phyloP scores from a whole-genome alignment of 2,888 invertebrate genomes.

The Charanyca ferruginea region DNA sequence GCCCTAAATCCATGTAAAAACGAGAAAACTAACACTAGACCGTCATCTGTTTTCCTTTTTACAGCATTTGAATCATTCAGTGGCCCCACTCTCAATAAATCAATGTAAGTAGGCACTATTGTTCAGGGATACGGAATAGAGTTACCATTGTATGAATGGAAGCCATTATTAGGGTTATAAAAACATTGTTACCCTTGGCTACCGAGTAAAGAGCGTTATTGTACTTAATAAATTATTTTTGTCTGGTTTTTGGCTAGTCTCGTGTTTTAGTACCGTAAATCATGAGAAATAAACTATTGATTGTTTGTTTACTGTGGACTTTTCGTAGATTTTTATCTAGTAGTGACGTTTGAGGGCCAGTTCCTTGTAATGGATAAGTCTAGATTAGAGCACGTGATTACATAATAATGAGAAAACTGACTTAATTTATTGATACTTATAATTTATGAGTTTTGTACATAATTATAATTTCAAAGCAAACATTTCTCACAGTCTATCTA shows the following conservation, averaged over 20 bases:
- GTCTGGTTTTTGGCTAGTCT: slow-evolving; percentile 17
- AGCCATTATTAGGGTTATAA: slow-evolving; percentile 56
- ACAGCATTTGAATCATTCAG: slow-evolving; percentile 57
- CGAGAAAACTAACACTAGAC: slow-evolving; percentile 39
- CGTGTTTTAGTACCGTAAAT: slow-evolving; percentile 31
- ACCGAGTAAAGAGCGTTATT: slow-evolving; percentile 22
- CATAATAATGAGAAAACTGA: neutral
- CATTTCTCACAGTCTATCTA: neutral
- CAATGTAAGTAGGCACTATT: slow-evolving; percentile 47
- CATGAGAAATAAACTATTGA: slow-evolving; percentile 22
- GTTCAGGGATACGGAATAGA: slow-evolving; percentile 36
- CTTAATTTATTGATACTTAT: neutral
- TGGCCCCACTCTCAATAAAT: slow-evolving; percentile 46
- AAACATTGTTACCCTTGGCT: slow-evolving; percentile 41
- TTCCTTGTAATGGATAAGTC: slow-evolving; percentile 8
- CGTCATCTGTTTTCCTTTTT: slow-evolving; percentile 50
- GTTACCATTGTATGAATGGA: slow-evolving; percentile 49
- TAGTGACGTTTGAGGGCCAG: slow-evolving; percentile 1
- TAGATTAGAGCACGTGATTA: slow-evolving; percentile 8
- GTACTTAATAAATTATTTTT: slow-evolving; percentile 21
- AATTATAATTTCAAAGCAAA: neutral
- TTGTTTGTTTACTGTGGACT: slow-evolving; percentile 5
- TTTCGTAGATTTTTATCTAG: slow-evolving; percentile 33
- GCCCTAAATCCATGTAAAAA: slow-evolving; percentile 11
- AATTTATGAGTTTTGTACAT: neutral